These are phyloP conservation scores for Anguilla obscura DNA, from an alignment of 2,797 vertebrate genomes.

Conservation along the genomic window DNA sequence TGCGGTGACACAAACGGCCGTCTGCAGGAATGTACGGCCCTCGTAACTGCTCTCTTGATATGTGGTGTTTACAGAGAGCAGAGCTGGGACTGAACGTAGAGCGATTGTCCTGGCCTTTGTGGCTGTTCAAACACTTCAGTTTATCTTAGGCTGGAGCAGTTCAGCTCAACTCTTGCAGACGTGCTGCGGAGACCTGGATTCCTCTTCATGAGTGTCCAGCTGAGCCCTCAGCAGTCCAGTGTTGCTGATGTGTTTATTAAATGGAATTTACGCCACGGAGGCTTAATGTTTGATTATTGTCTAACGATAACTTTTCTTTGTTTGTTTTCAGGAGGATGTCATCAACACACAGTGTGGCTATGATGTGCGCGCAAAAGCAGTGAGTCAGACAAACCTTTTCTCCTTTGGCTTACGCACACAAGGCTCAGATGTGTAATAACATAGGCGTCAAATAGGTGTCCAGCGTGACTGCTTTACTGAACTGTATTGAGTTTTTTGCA, in stretches of 20 bases:
- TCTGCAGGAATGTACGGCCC: not conserved
- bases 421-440: not conserved
- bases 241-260: not conserved
- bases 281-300: not conserved
- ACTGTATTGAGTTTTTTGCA: not conserved
- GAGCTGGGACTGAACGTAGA: not conserved
- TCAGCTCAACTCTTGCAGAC: not conserved
- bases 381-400: conserved; percentile 65
- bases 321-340: conserved; percentile 86
- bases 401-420: not conserved
- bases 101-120: not conserved
- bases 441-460: not conserved
- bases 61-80: not conserved
- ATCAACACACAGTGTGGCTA: conserved; percentile 99
- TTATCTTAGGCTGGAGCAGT: not conserved
- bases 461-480: not conserved
- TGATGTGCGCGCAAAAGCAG: conserved; percentile 88
- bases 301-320: conserved; percentile 17
- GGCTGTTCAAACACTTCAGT: not conserved
- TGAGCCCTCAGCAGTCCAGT: not conserved
- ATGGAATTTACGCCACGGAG: not conserved
- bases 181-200: not conserved
- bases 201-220: not conserved
- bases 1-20: not conserved
- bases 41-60: not conserved